Base-by-base conservation (phyloP, 2,888 invertebrate genomes). In the Furcula furcula region DNA sequence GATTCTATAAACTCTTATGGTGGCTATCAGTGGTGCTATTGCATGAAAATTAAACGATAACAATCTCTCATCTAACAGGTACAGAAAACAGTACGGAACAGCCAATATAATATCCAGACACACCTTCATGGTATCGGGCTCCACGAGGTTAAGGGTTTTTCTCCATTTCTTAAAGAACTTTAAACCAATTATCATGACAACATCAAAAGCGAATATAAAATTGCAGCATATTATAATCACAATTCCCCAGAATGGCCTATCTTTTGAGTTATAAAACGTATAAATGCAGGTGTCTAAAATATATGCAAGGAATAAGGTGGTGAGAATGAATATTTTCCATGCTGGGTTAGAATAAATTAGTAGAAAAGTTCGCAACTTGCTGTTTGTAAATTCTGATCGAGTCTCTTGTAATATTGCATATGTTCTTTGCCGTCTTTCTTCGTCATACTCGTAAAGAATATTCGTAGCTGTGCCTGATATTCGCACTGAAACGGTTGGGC, bases 161-260 rank as follows among this genome's bases (percentile, higher is more conserved):
- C 86, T 71, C 87, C 86, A 88, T 53, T 77, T 77, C 43, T 70
- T 82, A 21, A 74, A 80, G 36, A 82, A 73, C 47, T 86, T 87
- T 18, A 88, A 55, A 7, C 85, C 85, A 41, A 81, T 65, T 11
- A 81, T 44, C 7, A 86, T 69, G 2, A 63, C 38, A 1, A 85
- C 85, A 29, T 88, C 87, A 7, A 77, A 55, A 7, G 72, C 63
- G 40, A 83, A 87, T 31, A 77, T 61, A 4, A 78, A 60, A 44
- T 83, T 82, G 5, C 79, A 67, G 46, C 70, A 70, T 31, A 81
- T 58, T 14, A 82, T 48, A 18, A 76, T 36, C 19, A 78, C 36
- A 27, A 84, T 74, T 1, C 70, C 38, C 69, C 70, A 73, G 40
- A 72, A 65, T 1, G 77, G 71, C 41, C 77, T 71, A 13, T 69